Base-by-base conservation (phyloP, 2,797 vertebrate genomes). In the Melanotaenia maccullochi region DNA sequence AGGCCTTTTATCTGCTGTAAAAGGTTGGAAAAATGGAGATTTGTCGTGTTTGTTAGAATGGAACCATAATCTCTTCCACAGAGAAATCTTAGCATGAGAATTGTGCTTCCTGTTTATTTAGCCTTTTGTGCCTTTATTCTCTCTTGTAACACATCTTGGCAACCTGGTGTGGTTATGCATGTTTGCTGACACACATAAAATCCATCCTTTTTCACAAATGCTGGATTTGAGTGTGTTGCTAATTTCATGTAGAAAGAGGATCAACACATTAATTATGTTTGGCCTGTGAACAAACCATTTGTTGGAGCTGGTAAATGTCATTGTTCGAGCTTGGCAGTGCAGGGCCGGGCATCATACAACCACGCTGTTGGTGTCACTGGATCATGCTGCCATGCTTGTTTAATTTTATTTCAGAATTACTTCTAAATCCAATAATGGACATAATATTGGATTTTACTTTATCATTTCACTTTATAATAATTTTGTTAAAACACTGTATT, bases 1-100 rank as follows among this genome's bases (percentile, higher is more conserved):
- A 87, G 77, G 75, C 78, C 79, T 76, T 91, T 93, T 90, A 92
- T 91, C 87, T 89, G 75, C 85, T 88, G 83, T 92, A 85, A 92
- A 92, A 90, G 89, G 87, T 89, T 90, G 78, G 83, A 78, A 87
- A 92, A 90, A 92, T 91, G 74, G 85, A 91, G 91, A 92, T 93
- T 93, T 89, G 86, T 88, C 73, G 55, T 91, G 86, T 92, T 90
- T 92, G 89, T 92, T 83, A 88, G 79, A 88, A 89, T 58, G 33
- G 68, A 90, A 76, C 76, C 73, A 76, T 88, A 91, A 92, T 91
- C 88, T 91, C 83, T 69, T 86, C 75, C 76, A 71, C 64, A 58
- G 83, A 85, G 83, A 87, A 87, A 90, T 89, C 65, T 67, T 68
- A 78, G 73, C 73, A 82, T 85, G 81, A 72, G 83, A 89, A 82